A percentile compares a stretch with the other conserved stretches of the same genome.
phyloP scores from a whole-genome alignment of 2,113 vertebrate genomes.

The Epinephelus cyanopodus region DNA sequence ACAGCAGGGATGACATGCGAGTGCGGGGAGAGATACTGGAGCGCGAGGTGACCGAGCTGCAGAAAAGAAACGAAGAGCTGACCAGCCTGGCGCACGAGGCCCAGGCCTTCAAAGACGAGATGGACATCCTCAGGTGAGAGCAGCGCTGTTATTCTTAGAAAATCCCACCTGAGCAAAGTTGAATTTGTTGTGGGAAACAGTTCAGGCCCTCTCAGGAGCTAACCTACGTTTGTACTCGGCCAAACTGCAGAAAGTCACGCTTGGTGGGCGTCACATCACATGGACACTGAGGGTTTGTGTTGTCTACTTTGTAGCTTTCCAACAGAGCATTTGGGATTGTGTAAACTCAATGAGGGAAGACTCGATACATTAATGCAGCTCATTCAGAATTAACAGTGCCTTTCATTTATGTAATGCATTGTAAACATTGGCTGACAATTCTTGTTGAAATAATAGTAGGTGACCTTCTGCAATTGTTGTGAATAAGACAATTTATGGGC shows the following conservation, averaged over 20 bases:
- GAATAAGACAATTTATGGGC: neutral
- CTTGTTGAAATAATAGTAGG: neutral
- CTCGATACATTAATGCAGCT: neutral
- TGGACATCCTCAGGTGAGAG: constrained; percentile 92
- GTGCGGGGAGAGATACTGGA: constrained; percentile 84
- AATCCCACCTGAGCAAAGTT: neutral
- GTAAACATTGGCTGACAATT: neutral
- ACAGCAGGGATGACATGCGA: constrained; percentile 86
- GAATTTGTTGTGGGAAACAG: neutral
- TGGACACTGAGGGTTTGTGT: constrained; percentile 27
- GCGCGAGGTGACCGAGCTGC: constrained; percentile 85
- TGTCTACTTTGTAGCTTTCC: constrained; percentile 13
- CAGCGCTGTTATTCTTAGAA: too few relatives aligned
- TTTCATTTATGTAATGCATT: neutral
- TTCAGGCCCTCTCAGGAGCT: neutral
- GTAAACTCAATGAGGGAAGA: neutral
- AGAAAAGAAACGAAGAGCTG: constrained; percentile 89
- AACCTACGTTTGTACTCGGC: constrained; percentile 6
- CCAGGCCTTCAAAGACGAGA: constrained; percentile 91
- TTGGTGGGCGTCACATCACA: constrained; percentile 21
- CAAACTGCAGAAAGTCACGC: constrained; percentile 15
- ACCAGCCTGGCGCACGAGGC: constrained; percentile 92
- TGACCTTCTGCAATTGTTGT: neutral
- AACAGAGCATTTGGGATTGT: neutral
- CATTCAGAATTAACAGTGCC: constrained; percentile 19